These are phyloP conservation scores for Drosophila suzukii DNA, from an alignment of 1,140 invertebrate species.

Conservation along the genomic window DNA sequence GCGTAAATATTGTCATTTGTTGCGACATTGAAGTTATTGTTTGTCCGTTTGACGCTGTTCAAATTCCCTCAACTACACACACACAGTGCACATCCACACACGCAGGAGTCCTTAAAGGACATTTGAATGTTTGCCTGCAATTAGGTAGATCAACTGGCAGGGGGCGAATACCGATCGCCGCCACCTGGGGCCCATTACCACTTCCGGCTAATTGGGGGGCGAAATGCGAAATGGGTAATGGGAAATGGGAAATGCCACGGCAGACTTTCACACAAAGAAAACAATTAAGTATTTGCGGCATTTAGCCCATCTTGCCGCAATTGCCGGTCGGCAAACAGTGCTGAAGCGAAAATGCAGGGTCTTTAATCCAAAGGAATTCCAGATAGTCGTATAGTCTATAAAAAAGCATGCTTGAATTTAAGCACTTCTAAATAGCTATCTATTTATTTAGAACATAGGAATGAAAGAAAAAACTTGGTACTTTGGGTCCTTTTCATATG, in stretches of 20 bases:
- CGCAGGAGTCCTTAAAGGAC: slow-evolving; percentile 35
- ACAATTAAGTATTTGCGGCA: slow-evolving; percentile 32
- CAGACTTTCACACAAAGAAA: slow-evolving; percentile 18
- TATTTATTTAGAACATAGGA: no score
- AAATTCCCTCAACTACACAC: slow-evolving; percentile 31
- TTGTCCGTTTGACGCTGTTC: slow-evolving; percentile 34
- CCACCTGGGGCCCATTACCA: slow-evolving; percentile 36
- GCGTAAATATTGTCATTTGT: slow-evolving; percentile 58
- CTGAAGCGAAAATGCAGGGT: background rate
- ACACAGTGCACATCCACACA: slow-evolving; percentile 5
- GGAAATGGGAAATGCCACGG: slow-evolving; percentile 12
- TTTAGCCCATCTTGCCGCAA: slow-evolving; percentile 26
- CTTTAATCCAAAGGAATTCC: background rate
- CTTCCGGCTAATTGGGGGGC: slow-evolving; percentile 41
- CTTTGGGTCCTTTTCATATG: no score
- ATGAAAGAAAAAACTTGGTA: no score
- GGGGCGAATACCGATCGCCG: slow-evolving; percentile 32
- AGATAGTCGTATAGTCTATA: background rate
- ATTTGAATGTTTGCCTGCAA: slow-evolving; percentile 46
- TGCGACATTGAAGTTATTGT: slow-evolving; percentile 51
- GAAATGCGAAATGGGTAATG: slow-evolving; percentile 1
- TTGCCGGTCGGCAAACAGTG: background rate
- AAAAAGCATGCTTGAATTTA: no score
- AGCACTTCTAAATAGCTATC: no score
- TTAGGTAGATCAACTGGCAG: slow-evolving; percentile 32